phyloP scores from a whole-genome alignment of 2,797 vertebrate genomes.

The Bucorvus abyssinicus region DNA sequence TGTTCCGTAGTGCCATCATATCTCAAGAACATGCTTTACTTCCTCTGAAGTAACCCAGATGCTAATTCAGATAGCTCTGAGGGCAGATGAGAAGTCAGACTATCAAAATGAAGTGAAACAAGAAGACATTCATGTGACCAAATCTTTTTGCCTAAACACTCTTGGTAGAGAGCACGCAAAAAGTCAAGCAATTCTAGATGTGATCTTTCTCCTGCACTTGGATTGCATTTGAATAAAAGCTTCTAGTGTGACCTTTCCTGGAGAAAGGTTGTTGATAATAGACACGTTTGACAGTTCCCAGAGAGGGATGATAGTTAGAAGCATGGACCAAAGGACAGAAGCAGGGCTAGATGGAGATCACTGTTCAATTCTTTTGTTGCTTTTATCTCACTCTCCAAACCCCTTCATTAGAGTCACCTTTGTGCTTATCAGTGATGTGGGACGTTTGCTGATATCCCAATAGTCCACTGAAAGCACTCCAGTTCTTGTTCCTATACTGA shows the following conservation, averaged over 20 bases:
- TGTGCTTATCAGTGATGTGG: fast-evolving
- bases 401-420: neutral
- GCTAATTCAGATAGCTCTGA: neutral
- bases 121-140: neutral
- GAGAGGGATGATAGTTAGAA: neutral
- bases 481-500: neutral
- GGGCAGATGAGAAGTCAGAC: neutral
- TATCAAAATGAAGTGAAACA: neutral
- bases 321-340: neutral
- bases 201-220: neutral
- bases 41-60: neutral
- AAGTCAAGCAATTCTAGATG: neutral
- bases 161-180: neutral
- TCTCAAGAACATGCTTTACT: neutral
- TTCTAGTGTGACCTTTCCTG: neutral
- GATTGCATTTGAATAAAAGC: neutral
- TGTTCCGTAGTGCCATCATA: neutral
- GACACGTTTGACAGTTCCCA: neutral
- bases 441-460: neutral
- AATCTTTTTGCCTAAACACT: neutral
- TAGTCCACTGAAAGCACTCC: neutral
- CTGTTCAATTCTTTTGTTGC: neutral
- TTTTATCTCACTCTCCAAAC: neutral
- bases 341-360: neutral
- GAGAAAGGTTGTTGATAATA: neutral